Conservation (phyloP, 1,140 invertebrate species). For the Araneus ventricosus region DNA sequence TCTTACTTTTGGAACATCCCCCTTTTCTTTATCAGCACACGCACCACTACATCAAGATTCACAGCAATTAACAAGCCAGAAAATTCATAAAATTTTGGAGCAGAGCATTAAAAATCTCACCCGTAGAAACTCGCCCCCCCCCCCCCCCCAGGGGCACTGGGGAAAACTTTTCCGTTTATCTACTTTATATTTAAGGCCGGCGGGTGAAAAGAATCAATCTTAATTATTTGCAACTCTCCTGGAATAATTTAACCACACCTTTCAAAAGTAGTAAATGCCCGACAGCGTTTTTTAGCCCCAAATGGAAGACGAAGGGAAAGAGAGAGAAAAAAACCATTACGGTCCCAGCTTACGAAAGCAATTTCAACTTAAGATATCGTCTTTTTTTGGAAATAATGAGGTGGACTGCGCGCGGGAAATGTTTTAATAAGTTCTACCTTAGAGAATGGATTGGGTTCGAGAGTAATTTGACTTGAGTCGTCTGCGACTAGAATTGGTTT, state of each 20-base stretch:
- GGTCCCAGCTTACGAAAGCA: conserved; percentile 47
- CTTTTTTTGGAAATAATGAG: conserved; percentile 51
- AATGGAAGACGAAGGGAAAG: background rate
- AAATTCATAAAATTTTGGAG: conserved; percentile 55
- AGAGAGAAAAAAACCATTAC: conserved; percentile 4
- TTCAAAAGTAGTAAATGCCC: conserved; percentile 37
- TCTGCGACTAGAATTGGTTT: background rate
- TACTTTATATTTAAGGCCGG: conserved; percentile 16
- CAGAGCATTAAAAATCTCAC: conserved; percentile 46
- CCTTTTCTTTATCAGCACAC: conserved; percentile 33
- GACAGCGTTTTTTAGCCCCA: conserved; percentile 11
- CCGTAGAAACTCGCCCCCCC: conserved; percentile 4
- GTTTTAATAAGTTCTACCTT: conserved; percentile 29
- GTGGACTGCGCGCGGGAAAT: background rate
- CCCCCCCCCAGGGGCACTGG: background rate
- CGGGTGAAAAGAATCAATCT: conserved; percentile 48
- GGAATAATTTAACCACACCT: conserved; percentile 70
- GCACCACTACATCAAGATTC: background rate
- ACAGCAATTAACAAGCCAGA: conserved; percentile 41
- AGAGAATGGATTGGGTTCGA: conserved; percentile 6
- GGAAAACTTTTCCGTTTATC: background rate
- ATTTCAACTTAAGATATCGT: conserved; percentile 54
- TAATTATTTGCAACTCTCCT: conserved; percentile 53
- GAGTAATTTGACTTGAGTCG: conserved; percentile 26
- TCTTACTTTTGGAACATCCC: conserved; percentile 6